These are phyloP conservation scores for Lasioglossum vierecki DNA, from an alignment of 2,888 invertebrate genomes.

Conservation along the genomic window DNA sequence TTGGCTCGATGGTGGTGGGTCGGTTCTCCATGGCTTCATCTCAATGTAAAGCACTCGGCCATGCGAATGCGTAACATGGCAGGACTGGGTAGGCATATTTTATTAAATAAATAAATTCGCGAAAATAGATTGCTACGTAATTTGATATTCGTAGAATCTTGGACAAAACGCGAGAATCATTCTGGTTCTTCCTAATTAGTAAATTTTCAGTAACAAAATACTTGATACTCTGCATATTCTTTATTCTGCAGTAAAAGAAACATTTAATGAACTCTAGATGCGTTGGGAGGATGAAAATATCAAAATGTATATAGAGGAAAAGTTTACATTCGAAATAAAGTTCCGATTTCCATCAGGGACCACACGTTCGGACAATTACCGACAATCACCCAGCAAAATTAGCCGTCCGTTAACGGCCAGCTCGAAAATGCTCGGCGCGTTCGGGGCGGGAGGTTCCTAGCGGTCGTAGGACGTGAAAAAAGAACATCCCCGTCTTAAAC, in stretches of 20 bases:
- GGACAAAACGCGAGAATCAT: not conserved
- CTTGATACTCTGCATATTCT: not conserved
- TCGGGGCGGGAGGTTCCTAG: not conserved
- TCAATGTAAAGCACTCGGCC: conserved; percentile 70
- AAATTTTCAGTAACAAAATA: not conserved
- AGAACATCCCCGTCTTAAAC: conserved; percentile 59
- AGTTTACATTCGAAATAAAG: not conserved
- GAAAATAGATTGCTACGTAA: not conserved
- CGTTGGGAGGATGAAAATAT: not conserved
- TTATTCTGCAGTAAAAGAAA: not conserved
- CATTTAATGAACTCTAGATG: not conserved
- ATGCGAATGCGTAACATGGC: conserved; percentile 72
- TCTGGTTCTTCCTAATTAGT: not conserved
- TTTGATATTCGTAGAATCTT: not conserved
- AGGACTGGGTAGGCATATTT: conserved; percentile 60
- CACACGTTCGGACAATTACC: not conserved
- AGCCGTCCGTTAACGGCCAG: not conserved
- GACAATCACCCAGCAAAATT: not conserved
- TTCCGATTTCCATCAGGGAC: not conserved
- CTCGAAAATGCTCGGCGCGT: not conserved
- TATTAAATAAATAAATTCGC: conserved; percentile 13
- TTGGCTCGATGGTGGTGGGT: conserved; percentile 75
- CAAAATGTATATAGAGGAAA: not conserved
- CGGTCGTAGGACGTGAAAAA: conserved; percentile 17
- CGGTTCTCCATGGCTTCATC: conserved; percentile 80